Conservation (phyloP, 1,140 invertebrate species). For the Condylostylus longicornis region DNA sequence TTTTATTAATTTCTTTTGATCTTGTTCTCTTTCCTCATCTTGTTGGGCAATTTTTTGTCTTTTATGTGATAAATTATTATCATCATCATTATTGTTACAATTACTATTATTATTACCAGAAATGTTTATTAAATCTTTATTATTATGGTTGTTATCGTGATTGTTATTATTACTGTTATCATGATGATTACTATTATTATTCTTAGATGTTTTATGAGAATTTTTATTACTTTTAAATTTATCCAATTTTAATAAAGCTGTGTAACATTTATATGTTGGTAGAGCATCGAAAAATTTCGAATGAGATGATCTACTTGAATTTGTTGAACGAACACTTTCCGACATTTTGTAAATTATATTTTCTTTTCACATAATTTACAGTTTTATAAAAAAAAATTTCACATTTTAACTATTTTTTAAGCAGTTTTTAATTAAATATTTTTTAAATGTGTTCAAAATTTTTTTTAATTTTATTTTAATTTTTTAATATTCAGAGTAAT, state of each 20-base stretch:
- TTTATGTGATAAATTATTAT: conserved; percentile 16
- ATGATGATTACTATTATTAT: neutral
- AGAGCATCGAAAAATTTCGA: neutral
- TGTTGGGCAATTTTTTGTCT: conserved; percentile 2
- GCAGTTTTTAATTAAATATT: too few relatives aligned
- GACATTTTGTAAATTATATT: too few relatives aligned
- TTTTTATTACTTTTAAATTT: neutral
- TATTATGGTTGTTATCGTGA: neutral
- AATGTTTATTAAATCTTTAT: neutral
- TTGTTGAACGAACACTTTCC: conserved; percentile 5
- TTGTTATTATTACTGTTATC: neutral
- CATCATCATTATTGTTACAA: conserved; percentile 20
- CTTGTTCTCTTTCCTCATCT: conserved; percentile 6
- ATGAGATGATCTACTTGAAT: neutral
- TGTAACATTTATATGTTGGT: neutral
- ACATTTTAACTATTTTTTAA: too few relatives aligned
- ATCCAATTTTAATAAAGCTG: too few relatives aligned
- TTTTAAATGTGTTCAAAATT: too few relatives aligned
- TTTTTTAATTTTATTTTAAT: too few relatives aligned
- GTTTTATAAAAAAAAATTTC: too few relatives aligned
- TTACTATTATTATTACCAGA: neutral
- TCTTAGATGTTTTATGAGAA: neutral
- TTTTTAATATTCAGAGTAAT: too few relatives aligned
- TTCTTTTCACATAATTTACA: too few relatives aligned
- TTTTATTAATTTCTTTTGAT: too few relatives aligned